Evolutionary conservation across 2,797 vertebrate genomes (phyloP).

Genomic region (Diglossa cyanea): DNA sequence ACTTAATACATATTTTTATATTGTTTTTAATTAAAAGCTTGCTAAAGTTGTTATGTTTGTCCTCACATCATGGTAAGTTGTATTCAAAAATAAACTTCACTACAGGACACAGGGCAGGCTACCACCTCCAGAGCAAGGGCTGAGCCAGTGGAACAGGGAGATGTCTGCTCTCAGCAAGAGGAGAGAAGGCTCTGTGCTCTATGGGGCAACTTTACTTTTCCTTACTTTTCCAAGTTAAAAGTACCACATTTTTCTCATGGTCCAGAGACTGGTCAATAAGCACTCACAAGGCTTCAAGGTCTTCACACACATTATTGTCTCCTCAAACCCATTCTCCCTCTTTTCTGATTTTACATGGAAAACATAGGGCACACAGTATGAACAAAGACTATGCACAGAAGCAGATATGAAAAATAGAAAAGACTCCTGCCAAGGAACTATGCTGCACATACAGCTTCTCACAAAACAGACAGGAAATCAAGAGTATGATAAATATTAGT

Average conservation of each 20-base stretch:
- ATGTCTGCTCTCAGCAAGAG: accelerated
- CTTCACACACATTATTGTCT: background rate
- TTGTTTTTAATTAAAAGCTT: background rate
- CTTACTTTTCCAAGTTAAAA: background rate
- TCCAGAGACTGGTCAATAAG: background rate
- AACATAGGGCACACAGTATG: background rate
- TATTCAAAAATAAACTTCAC: background rate
- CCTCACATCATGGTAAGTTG: background rate
- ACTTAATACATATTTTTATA: background rate
- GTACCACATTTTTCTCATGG: background rate
- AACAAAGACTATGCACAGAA: background rate
- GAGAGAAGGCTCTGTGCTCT: background rate
- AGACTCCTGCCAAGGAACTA: background rate
- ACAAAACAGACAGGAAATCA: background rate
- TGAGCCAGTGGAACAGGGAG: background rate
- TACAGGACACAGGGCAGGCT: background rate
- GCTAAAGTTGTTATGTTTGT: background rate
- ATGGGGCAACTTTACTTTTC: background rate
- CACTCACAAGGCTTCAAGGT: background rate
- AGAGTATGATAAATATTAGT: background rate
- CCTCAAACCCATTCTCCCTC: background rate
- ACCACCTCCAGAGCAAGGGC: background rate
- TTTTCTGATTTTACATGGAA: background rate
- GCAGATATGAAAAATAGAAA: background rate
- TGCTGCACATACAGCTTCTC: background rate